Base-by-base conservation (phyloP, 2,113 vertebrate species). In the Gnathonemus longibarbis region DNA sequence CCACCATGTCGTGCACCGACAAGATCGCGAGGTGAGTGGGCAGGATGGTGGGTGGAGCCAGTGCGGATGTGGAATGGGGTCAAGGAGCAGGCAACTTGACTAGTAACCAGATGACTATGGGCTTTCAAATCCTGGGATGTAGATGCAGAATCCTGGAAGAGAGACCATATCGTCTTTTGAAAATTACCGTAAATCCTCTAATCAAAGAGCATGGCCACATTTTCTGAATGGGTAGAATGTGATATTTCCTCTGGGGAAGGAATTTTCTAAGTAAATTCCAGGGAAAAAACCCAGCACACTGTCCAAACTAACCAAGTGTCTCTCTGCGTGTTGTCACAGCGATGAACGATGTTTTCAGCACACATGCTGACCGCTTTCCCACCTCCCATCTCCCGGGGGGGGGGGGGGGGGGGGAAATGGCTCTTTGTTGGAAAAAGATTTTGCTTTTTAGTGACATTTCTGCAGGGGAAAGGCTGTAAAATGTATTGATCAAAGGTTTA, bases 1-100 rank as follows among this genome's bases (percentile, higher is more conserved):
- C 99, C 96, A 99, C 98, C 91, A 99, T 99, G 98, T 99, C 98
- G 93, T 99, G 98, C 93, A 99, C 98, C 0, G 98, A 99, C 96
- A 99, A 99, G 95, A 97, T 99, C 3, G 97, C 97, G 94, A 99
- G 98, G 98, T 99, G 94, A 94, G 3, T 17, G 0, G 0, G 24
- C 17, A 9, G 53, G 53, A 4, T 5, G 11, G 17, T 70, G 56
- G 42, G 19, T 39, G 42, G 31, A 8, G 49, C 49, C 24, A 31
- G 3, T 31, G 87, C 8, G 4, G 52, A 53, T 11, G n/a, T 27
- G 11, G 15, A 5, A 39, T 7, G n/a, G 85, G 4, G 9, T 52
- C 84, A 86, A 48, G 84, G 84, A 86, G 24, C 46, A 15, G 48
- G 27, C 8, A 35, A 5, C 27, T 50, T 35, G 31, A 56, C 15